Evolutionary conservation across 2,888 invertebrate genomes (phyloP).

Genomic region (Agrilus biguttatus): DNA sequence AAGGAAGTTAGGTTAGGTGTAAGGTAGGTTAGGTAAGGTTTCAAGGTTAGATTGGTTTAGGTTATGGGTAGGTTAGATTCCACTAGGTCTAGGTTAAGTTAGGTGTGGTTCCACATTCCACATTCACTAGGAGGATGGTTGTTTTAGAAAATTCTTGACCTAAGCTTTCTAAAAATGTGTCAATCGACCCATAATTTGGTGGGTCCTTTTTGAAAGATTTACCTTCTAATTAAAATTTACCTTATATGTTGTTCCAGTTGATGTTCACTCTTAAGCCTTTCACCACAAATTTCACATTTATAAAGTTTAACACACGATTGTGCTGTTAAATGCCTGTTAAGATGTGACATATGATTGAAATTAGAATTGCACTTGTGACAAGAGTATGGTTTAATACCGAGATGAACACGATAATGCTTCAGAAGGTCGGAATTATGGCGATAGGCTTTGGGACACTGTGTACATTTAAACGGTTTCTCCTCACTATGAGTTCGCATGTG

Average conservation of each 20-base stretch:
- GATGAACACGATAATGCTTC: slow-evolving; percentile 7
- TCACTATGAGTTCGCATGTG: slow-evolving; percentile 9
- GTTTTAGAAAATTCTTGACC: too few species aligned
- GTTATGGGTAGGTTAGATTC: too few species aligned
- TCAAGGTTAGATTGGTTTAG: too few species aligned
- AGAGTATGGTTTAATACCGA: slow-evolving; percentile 6
- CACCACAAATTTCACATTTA: slow-evolving; percentile 5
- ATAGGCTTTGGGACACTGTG: slow-evolving; percentile 6
- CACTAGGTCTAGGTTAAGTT: too few species aligned
- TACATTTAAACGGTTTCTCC: slow-evolving; percentile 6
- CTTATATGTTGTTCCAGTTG: neutral
- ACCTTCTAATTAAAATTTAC: too few species aligned
- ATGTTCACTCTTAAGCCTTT: slow-evolving; percentile 4
- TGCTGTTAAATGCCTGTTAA: slow-evolving; percentile 7
- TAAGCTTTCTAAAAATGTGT: too few species aligned
- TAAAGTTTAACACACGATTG: slow-evolving; percentile 6
- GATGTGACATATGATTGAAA: slow-evolving; percentile 8
- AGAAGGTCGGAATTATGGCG: slow-evolving; percentile 7
- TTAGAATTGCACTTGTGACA: slow-evolving; percentile 6
- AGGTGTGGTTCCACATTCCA: too few species aligned
- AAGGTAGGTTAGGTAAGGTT: too few species aligned
- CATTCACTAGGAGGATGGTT: too few species aligned
- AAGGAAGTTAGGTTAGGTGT: too few species aligned
- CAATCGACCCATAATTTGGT: too few species aligned
- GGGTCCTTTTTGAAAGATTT: too few species aligned